Conservation (phyloP, 23 tunicate genomes). For the Diplosoma virens region DNA sequence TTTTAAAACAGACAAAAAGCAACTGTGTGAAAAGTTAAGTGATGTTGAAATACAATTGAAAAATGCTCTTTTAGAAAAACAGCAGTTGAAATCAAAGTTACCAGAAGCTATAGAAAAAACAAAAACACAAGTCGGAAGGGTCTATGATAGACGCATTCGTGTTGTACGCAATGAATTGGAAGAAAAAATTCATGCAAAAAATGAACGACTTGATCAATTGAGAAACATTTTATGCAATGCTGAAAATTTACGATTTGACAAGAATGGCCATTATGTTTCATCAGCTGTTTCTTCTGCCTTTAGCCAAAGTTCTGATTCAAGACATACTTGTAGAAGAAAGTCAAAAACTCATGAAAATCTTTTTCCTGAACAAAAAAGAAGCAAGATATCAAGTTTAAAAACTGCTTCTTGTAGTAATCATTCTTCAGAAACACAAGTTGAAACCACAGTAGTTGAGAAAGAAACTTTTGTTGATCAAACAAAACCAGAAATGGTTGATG, state of each 20-base stretch:
- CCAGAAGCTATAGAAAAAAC: constrained; percentile 69
- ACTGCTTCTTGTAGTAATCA: background rate
- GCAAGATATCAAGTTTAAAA: background rate
- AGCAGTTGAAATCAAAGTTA: constrained; percentile 44
- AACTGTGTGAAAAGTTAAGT: constrained; percentile 58
- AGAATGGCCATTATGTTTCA: no score
- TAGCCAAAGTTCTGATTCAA: no score
- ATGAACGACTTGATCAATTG: constrained; percentile 72
- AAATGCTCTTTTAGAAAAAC: constrained; percentile 39
- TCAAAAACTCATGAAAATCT: background rate
- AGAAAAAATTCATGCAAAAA: constrained; percentile 81
- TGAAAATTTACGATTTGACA: no score
- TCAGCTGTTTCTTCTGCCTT: no score
- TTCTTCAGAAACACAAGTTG: no score
- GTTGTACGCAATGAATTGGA: constrained; percentile 60
- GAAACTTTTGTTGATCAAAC: no score
- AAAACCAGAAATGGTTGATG: no score
- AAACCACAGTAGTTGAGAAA: no score
- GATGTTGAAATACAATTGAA: constrained; percentile 64
- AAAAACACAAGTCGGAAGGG: constrained; percentile 57
- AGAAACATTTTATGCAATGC: constrained; percentile 57
- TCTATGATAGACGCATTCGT: constrained; percentile 69
- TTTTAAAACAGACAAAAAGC: constrained; percentile 79
- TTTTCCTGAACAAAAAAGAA: background rate
- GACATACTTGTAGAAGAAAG: background rate